These are phyloP conservation scores for Ctenodactylus gundi DNA, from an alignment of 2,113 vertebrate species.

Conservation along the genomic window DNA sequence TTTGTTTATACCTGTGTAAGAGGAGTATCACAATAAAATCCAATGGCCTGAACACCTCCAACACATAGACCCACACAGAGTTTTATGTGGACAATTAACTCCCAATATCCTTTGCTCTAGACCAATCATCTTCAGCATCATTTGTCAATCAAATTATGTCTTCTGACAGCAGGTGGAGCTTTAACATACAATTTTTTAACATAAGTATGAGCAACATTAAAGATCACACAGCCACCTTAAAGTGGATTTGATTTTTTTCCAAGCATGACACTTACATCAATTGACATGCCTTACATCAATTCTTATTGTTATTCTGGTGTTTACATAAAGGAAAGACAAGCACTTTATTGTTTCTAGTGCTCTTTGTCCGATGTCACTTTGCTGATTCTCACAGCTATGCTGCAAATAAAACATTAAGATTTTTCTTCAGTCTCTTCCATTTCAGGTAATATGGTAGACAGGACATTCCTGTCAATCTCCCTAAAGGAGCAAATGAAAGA, in stretches of 20 bases:
- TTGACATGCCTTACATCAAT: neutral
- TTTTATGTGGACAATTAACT: neutral
- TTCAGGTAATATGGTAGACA: neutral
- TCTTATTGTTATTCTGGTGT: neutral
- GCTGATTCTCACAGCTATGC: neutral
- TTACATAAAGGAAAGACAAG: conserved; percentile 7
- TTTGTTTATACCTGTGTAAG: neutral
- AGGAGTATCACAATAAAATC: neutral
- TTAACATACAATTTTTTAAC: neutral
- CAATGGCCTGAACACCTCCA: neutral
- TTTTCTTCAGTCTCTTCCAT: neutral
- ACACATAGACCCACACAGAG: neutral
- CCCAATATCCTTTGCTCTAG: neutral
- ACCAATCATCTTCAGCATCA: neutral
- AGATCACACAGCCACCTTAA: neutral
- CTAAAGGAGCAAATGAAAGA: neutral
- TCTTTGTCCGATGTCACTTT: neutral
- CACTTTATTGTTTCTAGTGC: neutral
- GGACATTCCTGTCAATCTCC: neutral
- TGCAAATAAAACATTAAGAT: neutral
- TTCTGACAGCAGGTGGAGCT: neutral
- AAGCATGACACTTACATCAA: neutral
- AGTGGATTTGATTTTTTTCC: neutral
- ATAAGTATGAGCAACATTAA: neutral
- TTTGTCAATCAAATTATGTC: neutral